These are phyloP conservation scores for Electrophaes corylata DNA, from an alignment of 2,888 invertebrate genomes.

Conservation along the genomic window DNA sequence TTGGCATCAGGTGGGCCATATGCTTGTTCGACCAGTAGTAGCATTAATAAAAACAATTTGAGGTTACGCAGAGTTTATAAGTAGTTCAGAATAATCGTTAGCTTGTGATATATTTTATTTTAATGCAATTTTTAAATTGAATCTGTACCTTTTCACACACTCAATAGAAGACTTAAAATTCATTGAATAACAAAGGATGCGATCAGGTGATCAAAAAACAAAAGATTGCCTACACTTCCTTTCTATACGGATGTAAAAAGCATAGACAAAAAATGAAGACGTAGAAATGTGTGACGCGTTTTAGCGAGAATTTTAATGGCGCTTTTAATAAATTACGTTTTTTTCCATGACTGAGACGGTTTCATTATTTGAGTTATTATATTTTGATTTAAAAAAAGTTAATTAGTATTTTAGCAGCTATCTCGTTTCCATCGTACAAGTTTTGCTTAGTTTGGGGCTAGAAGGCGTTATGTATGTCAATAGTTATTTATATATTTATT, in stretches of 20 bases:
- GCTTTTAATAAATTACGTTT: background rate
- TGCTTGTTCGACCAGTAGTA: too few relatives aligned
- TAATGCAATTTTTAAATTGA: background rate
- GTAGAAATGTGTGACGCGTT: conserved; percentile 21
- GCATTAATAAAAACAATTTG: too few relatives aligned
- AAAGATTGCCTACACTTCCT: conserved; percentile 63
- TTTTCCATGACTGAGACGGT: background rate
- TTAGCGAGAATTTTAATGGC: conserved; percentile 10
- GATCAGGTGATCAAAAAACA: conserved; percentile 74
- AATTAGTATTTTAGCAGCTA: too few relatives aligned
- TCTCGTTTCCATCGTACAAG: too few relatives aligned
- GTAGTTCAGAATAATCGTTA: too few relatives aligned
- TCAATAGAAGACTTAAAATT: conserved; percentile 67
- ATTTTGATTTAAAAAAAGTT: too few relatives aligned
- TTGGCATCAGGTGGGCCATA: too few relatives aligned
- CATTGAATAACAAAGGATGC: conserved; percentile 77
- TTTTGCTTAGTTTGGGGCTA: too few relatives aligned
- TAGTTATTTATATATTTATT: too few relatives aligned
- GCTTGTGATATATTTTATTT: too few relatives aligned
- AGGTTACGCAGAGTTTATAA: too few relatives aligned
- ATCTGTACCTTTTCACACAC: background rate
- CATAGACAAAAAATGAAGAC: conserved; percentile 26
- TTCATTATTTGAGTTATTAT: background rate
- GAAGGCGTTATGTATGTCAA: too few relatives aligned
- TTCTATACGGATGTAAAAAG: conserved; percentile 60